Base-by-base conservation (phyloP, 2,888 invertebrate species). In the Poecilobothrus nobilitatus region DNA sequence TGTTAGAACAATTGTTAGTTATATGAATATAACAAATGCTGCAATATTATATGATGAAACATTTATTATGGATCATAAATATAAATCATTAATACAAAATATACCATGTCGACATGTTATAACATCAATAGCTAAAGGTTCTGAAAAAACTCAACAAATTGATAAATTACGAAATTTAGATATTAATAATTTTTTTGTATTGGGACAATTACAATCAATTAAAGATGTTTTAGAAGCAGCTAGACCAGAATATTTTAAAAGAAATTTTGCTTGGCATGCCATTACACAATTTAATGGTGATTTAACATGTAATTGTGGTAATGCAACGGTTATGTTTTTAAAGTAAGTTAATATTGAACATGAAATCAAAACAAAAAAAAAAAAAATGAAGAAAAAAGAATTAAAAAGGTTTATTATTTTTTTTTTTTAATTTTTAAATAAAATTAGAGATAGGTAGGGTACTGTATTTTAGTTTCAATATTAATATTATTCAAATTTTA, bases 61-160 rank as follows among this genome's bases (percentile, higher is more conserved):
- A 62, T 95, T 94, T 78, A 91, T 93, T 15, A 93, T 95, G 91
- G 94, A 95, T 77, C 94, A 95, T 83, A 95, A 95, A 81, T 95
- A 94, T 81, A 94, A 95, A 81, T 91, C 94, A 12, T 82, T 96
- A 10, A 84, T 96, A 61, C 89, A 94, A 80, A 95, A 96, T 78
- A 90, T 95, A 69, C 92, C 95, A 8, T 92, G 94, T 0, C 86
- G 95, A 12, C 95, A 96, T 80, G 89, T 95, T 1, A 95, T 96
- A 71, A 88, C 91, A 5, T 84, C 85, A 53, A 84, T 85, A 70
- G 85, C 87, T 73, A 87, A 86, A 71, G 86, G 86, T 71, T 78
- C 80, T 1, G 78, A 78, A 0, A 78, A 82, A 10, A 86, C 86
- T 73, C 85, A 85, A 0, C 94, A 94, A 78, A 82, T 94, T 73